phyloP scores from a whole-genome alignment of 37 sponge, comb jelly and placozoan species.

The Agelas oroides region DNA sequence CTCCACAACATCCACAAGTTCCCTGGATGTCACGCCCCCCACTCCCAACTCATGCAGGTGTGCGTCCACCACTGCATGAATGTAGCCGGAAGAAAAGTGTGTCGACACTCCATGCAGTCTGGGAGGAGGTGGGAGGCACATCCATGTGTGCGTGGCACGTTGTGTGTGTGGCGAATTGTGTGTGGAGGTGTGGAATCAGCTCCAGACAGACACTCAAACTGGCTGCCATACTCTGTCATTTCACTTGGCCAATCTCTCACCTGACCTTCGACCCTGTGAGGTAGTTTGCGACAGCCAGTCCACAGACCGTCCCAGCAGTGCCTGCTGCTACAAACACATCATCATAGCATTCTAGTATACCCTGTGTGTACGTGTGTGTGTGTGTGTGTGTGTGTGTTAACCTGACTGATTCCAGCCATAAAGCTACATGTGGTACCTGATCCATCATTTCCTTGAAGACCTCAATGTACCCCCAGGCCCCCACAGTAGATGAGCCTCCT shows the following conservation, averaged over 20 bases:
- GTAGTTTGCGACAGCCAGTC: constrained; percentile 75
- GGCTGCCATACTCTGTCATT: neutral
- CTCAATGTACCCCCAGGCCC: constrained; percentile 86
- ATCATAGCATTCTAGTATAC: constrained; percentile 22
- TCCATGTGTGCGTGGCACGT: neutral
- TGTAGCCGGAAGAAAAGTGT: constrained; percentile 37
- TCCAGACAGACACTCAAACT: neutral
- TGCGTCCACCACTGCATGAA: constrained; percentile 57
- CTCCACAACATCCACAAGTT: constrained; percentile 76
- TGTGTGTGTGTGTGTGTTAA: too few species aligned
- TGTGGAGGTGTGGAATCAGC: too few species aligned
- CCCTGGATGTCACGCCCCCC: constrained; percentile 29
- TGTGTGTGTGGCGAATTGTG: too few species aligned
- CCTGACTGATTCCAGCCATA: too few species aligned
- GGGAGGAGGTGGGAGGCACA: neutral
- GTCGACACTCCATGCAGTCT: constrained; percentile 82
- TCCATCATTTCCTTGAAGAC: constrained; percentile 76
- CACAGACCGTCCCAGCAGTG: constrained; percentile 77
- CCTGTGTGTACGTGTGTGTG: neutral
- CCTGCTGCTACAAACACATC: constrained; percentile 77
- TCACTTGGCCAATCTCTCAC: neutral
- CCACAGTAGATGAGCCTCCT: constrained; percentile 79
- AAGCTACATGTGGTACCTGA: constrained; percentile 47
- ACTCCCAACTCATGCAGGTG: constrained; percentile 51
- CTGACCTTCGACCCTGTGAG: constrained; percentile 69